These are phyloP conservation scores for Platichthys flesus DNA, from an alignment of 2,113 vertebrate genomes.

Conservation along the genomic window DNA sequence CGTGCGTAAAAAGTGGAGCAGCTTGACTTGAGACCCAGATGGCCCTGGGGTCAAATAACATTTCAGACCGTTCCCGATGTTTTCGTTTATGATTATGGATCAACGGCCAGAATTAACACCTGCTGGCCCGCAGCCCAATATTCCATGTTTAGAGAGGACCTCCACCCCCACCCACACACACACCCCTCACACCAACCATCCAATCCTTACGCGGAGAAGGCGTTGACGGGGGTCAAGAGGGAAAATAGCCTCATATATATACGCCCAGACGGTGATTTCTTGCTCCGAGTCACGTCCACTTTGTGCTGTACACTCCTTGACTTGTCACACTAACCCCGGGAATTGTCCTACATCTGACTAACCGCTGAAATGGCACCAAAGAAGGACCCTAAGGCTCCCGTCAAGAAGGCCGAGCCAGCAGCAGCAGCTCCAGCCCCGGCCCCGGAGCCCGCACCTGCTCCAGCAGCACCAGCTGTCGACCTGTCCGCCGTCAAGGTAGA, in stretches of 20 bases:
- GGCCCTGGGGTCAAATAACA: slow-evolving; percentile 36
- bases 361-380: slow-evolving; percentile 83
- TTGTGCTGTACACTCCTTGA: slow-evolving; percentile 72
- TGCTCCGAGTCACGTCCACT: slow-evolving; percentile 81
- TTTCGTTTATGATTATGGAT: slow-evolving; percentile 60
- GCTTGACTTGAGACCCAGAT: not conserved
- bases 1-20: slow-evolving; percentile 30
- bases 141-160: slow-evolving; percentile 76
- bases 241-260: slow-evolving; percentile 83
- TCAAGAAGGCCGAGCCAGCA: slow-evolving; percentile 80
- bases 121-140: slow-evolving; percentile 45
- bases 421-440: slow-evolving; percentile 70
- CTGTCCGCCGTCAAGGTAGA: slow-evolving; percentile 83
- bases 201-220: slow-evolving; percentile 71
- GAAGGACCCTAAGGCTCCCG: slow-evolving; percentile 83
- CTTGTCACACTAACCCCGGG: slow-evolving; percentile 68
- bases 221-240: slow-evolving; percentile 65
- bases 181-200: slow-evolving; percentile 62
- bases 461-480: slow-evolving; percentile 66
- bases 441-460: slow-evolving; percentile 64
- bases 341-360: slow-evolving; percentile 65
- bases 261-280: slow-evolving; percentile 68
- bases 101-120: slow-evolving; percentile 61
- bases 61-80: slow-evolving; percentile 41
- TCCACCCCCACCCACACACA: slow-evolving; percentile 36